Conservation (phyloP, 2,113 vertebrate genomes). For the Nicator chloris region DNA sequence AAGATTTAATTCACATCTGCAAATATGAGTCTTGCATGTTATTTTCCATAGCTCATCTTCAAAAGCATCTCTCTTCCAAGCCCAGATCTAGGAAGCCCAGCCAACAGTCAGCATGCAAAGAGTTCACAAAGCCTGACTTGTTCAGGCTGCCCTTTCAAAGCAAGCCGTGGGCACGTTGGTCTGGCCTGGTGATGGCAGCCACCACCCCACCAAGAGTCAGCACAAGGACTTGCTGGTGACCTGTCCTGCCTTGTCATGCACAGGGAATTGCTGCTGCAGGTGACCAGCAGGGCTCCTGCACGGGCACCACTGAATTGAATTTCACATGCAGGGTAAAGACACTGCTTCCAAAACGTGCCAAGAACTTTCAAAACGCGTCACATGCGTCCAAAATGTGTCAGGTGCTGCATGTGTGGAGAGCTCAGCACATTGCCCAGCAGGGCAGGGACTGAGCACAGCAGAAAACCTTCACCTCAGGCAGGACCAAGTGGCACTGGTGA, state of each 20-base stretch:
- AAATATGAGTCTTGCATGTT: background rate
- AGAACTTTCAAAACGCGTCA: rapidly evolving
- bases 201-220: background rate
- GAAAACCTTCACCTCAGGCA: background rate
- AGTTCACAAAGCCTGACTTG: background rate
- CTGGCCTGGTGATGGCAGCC: background rate
- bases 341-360: rapidly evolving
- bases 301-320: rapidly evolving
- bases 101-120: background rate
- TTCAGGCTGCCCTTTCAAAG: background rate
- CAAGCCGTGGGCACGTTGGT: background rate
- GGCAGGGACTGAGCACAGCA: background rate
- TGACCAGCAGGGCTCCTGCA: background rate
- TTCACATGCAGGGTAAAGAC: background rate
- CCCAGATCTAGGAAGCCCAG: background rate
- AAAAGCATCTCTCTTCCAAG: background rate
- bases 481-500: background rate
- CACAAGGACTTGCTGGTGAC: background rate
- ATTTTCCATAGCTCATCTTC: background rate
- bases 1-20: background rate
- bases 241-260: rapidly evolving
- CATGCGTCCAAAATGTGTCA: rapidly evolving
- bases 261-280: background rate
- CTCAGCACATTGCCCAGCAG: background rate
- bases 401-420: rapidly evolving